Percentiles rank a stretch among this genome's conserved stretches.
Conservation (phyloP, 2,888 invertebrate species). For the Phoenoteleia sp. region DNA sequence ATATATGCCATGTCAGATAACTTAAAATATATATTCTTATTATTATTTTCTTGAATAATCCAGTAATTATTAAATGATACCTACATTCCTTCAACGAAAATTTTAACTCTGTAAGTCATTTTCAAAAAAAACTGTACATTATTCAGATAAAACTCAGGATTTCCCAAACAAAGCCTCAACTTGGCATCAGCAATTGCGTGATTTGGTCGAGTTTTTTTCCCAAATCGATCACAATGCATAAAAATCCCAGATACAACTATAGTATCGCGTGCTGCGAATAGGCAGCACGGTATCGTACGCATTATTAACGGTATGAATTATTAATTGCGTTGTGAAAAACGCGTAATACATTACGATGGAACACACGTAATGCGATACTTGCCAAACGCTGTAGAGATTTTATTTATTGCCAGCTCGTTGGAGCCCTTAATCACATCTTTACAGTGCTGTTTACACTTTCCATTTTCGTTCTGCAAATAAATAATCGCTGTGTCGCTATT, state of each 20-base stretch:
- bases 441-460: constrained; percentile 7
- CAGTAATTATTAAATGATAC: no score
- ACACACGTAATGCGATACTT: constrained; percentile 21
- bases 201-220: background rate
- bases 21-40: no score
- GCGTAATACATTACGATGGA: constrained; percentile 4
- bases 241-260: background rate
- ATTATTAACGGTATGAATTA: constrained; percentile 45
- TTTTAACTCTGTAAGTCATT: no score
- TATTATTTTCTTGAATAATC: no score
- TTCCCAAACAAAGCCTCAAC: background rate
- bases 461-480: constrained; percentile 3
- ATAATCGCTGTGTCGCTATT: no score
- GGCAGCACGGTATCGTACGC: constrained; percentile 16
- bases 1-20: no score
- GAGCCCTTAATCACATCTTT: background rate
- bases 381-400: background rate
- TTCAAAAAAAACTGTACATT: no score
- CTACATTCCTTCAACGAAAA: no score
- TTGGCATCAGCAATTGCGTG: constrained; percentile 1
- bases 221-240: constrained; percentile 23
- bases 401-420: background rate
- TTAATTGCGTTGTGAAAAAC: constrained; percentile 29
- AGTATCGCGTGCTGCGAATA: constrained; percentile 23
- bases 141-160: no score